These are phyloP conservation scores for Gymnoscopelus microlampas DNA, from an alignment of 2,797 vertebrate genomes.

Conservation along the genomic window DNA sequence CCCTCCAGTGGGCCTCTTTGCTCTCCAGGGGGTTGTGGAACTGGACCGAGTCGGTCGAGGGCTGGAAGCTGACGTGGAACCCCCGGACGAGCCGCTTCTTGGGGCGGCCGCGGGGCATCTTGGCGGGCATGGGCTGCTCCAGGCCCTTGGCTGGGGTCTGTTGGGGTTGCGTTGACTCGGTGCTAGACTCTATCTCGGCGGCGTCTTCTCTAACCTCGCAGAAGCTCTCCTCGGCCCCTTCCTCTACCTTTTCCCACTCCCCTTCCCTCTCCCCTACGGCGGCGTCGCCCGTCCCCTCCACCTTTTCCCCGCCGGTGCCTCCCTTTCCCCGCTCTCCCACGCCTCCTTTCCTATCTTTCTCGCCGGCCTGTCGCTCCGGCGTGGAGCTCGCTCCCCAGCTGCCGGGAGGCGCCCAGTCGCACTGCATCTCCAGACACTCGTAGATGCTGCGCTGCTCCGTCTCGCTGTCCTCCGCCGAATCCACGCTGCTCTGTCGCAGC, in stretches of 20 bases:
- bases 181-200: slow-evolving; percentile 75
- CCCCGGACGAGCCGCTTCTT: slow-evolving; percentile 86
- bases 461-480: slow-evolving; percentile 80
- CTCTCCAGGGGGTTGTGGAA: slow-evolving; percentile 97
- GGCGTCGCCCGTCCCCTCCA: slow-evolving; percentile 35
- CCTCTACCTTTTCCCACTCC: slow-evolving; percentile 43
- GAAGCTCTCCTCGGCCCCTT: slow-evolving; percentile 42
- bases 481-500: slow-evolving; percentile 72
- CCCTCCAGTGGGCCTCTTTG: slow-evolving; percentile 97
- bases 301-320: slow-evolving; percentile 33
- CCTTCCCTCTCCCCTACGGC: neutral
- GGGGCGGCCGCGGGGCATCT: slow-evolving; percentile 82
- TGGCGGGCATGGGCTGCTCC: slow-evolving; percentile 78
- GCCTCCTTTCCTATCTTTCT: slow-evolving; percentile 44
- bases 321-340: slow-evolving; percentile 41
- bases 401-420: slow-evolving; percentile 72
- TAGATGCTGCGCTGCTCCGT: slow-evolving; percentile 85
- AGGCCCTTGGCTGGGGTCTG: slow-evolving; percentile 71
- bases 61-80: slow-evolving; percentile 95
- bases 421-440: slow-evolving; percentile 84
- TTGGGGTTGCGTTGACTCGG: slow-evolving; percentile 65
- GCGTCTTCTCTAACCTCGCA: slow-evolving; percentile 82
- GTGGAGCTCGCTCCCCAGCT: slow-evolving; percentile 46
- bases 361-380: slow-evolving; percentile 69
- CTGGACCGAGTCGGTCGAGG: slow-evolving; percentile 95